A percentile compares a stretch with the other conserved stretches of the same genome.
These are phyloP conservation scores for Actinemys pallida DNA, from an alignment of 2,113 vertebrate genomes.

Conservation along the genomic window DNA sequence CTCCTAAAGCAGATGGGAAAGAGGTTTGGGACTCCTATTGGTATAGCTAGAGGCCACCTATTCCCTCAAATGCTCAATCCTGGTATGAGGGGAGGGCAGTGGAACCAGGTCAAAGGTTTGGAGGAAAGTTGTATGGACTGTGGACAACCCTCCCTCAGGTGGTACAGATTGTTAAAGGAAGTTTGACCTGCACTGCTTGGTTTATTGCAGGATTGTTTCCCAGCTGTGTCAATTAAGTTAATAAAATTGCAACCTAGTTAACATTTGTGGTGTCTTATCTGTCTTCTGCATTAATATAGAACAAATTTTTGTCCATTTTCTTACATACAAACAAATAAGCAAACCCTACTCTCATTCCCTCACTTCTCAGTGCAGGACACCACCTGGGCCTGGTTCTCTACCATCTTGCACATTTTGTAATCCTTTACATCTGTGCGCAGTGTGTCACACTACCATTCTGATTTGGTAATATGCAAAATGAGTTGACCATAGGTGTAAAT, in stretches of 20 bases:
- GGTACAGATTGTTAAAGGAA: not conserved
- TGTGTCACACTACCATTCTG: not conserved
- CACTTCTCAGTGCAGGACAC: not conserved
- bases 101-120: not conserved
- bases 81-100: not conserved
- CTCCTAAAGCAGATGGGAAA: not conserved
- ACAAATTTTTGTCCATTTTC: not conserved
- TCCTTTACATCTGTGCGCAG: not conserved
- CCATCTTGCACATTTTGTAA: not conserved
- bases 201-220: not conserved
- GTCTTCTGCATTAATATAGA: not conserved
- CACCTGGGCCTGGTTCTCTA: not conserved
- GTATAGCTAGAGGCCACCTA: not conserved
- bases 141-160: not conserved
- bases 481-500: not conserved
- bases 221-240: not conserved
- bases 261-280: not conserved
- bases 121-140: not conserved
- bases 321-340: no score
- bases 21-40: not conserved
- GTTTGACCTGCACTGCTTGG: not conserved
- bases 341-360: not conserved
- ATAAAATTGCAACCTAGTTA: not conserved
- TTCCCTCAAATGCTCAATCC: not conserved
- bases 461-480: not conserved